Evolutionary conservation across 2,888 invertebrate species (phyloP), one percentile per base, ranked within the genome.

Genomic region (Euplagia quadripunctaria): DNA sequence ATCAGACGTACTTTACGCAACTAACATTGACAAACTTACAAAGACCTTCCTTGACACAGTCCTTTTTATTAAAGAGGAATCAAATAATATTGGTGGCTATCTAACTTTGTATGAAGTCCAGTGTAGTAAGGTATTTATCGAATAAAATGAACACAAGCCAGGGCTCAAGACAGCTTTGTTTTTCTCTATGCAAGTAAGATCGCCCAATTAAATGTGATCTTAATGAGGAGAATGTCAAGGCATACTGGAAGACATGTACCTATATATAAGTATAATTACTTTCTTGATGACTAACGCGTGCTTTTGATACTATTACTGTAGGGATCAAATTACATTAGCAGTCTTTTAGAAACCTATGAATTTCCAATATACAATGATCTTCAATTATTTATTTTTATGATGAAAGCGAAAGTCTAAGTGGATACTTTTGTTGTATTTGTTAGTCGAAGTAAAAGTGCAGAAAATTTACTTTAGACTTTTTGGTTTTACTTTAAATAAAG

Each of bases 331-430:
- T 58, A 46, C 11, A 66, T 43, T 71, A 16, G 58, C 8, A n/a
- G 1, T 16, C 6, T 16, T 68, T 64, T 63, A 43, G 43, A 61
- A 46, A n/a, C 46, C 14, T 55, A 12, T 7, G 20, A 43, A 17
- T 55, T 16, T 64, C 55, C 46, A 65, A 43, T 55, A n/a, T 55
- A 55, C 17, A 64, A 49, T 20, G 49, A 41, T 52, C 52, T 68
- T 68, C 12, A 52, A 70, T 69, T 61, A 69, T 46, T 69, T 69
- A 46, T 64, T 64, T 58, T 68, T 68, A 67, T 41, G 42, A n/a
- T 17, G 52, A 41, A 16, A 20, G 41, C 52, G 52, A 68, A 68
- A 52, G 52, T 52, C 41, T 31, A 61, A 31, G 31, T 31, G 31
- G 14, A 31, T 14, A 31, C 14, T 66, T 66, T 41, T 51, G n/a